Base-by-base conservation (phyloP, 2,797 vertebrate genomes). In the Apodemus agrarius region DNA sequence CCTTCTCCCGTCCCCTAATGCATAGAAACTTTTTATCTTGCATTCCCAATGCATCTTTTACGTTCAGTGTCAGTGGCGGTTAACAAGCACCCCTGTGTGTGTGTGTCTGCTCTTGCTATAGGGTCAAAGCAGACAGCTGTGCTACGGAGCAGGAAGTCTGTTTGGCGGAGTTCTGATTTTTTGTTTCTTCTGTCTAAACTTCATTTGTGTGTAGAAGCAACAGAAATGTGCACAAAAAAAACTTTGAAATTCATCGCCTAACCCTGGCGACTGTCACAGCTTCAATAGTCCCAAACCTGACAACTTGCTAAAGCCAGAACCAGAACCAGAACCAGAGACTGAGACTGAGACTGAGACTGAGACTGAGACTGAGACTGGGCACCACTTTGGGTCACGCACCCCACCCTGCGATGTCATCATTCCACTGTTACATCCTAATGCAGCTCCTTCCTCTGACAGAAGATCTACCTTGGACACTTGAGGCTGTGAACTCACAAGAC, bases 101-200 rank as follows among this genome's bases (percentile, higher is more conserved):
- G 29, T 9, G 8, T 17, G 26, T 43, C 6, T 3, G 13, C 1
- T 10, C 11, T 26, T 19, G 31, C 31, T 24, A 0, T 37, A 3
- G 9, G 29, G 10, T 37, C 13, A 57, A 29, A 37, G 22, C 16
- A 19, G 6, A 40, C 19, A 83, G 82, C 5, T 3, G 1, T 6
- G 9, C 24, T 63, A 10, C 11, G 8, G 24, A 40, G 5, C 21
- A 40, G 17, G 74, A 52, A 22, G 37, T 16, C 37, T 43, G 3
- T 34, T 59, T 6, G 11, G 52, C 9, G 3, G 82, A 63, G 9
- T 31, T 14, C 7, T 40, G 3, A 46, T 69, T 63, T 46, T 8
- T 16, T 3, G 3, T 52, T 67, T 34, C 49, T 67, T 85, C 46
- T 40, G 14, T n/a, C 29, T 57, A 87, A 87, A 11, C 76, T n/a